phyloP scores from a whole-genome alignment of 2,888 invertebrate genomes.

The Scrobipalpa costella region DNA sequence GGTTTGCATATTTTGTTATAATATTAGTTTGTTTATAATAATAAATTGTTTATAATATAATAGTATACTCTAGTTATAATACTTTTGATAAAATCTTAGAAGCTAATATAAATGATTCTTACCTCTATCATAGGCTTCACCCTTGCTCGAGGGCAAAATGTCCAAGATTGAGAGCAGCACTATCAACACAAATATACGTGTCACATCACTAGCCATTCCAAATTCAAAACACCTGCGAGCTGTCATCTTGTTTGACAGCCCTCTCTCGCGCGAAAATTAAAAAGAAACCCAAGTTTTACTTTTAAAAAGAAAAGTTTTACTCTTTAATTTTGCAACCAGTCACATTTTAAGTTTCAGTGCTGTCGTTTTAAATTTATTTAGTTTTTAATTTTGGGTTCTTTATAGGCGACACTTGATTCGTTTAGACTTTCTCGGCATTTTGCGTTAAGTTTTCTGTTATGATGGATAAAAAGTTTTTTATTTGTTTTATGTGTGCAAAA shows the following conservation, averaged over 20 bases:
- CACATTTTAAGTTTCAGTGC: conserved; percentile 54
- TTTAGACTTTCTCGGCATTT: conserved; percentile 20
- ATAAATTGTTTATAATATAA: no score
- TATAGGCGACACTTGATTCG: conserved; percentile 37
- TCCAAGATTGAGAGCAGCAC: conserved; percentile 66
- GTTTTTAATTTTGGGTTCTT: conserved; percentile 34
- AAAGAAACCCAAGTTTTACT: conserved; percentile 28
- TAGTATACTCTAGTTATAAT: no score
- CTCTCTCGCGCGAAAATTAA: conserved; percentile 54
- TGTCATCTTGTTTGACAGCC: conserved; percentile 67
- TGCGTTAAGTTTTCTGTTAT: conserved; percentile 18
- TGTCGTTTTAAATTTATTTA: conserved; percentile 32
- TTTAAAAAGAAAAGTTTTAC: conserved; percentile 36
- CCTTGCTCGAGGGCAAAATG: conserved; percentile 55
- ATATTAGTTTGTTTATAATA: no score
- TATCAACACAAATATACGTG: conserved; percentile 58
- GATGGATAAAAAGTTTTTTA: conserved; percentile 12
- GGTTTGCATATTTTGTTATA: no score
- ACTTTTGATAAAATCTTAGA: no score
- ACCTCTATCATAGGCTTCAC: conserved; percentile 65
- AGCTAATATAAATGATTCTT: conserved; percentile 33
- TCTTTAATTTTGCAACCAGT: conserved; percentile 42
- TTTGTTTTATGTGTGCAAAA: conserved; percentile 35
- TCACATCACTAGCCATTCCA: conserved; percentile 69
- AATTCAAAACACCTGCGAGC: conserved; percentile 66